Evolutionary conservation across 2,797 vertebrate species (phyloP).

Genomic region (Smutsia gigantea): DNA sequence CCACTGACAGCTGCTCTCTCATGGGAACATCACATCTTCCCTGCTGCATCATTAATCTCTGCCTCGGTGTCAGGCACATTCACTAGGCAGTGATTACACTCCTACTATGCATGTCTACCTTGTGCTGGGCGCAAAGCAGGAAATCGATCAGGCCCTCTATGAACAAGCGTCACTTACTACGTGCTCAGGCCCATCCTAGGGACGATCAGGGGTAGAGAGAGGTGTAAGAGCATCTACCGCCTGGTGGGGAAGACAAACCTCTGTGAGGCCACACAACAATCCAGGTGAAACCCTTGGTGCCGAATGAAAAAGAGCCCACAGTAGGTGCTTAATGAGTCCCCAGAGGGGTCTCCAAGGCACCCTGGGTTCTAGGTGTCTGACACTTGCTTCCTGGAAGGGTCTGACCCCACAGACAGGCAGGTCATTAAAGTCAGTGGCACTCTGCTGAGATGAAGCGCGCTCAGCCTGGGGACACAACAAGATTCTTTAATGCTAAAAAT

Average conservation of each 20-base stretch:
- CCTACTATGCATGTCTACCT: neutral
- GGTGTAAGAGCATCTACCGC: neutral
- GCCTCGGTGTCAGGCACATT: neutral
- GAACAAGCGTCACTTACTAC: neutral
- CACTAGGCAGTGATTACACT: neutral
- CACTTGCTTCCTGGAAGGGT: neutral
- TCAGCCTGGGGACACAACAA: constrained; percentile 79
- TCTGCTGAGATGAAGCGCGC: constrained; percentile 1
- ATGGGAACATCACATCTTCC: neutral
- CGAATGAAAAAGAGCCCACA: neutral
- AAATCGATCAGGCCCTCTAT: neutral
- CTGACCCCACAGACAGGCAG: neutral
- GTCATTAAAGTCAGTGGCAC: neutral
- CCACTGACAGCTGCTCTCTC: neutral
- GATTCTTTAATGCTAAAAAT: constrained; percentile 88
- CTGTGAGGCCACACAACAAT: neutral
- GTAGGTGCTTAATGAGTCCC: neutral
- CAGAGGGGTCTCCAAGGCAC: neutral
- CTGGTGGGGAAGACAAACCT: neutral
- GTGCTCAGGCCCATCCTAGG: neutral
- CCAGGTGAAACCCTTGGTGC: neutral
- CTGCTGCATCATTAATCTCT: neutral
- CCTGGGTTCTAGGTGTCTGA: neutral
- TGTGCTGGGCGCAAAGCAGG: neutral
- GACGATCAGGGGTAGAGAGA: neutral